Conservation (phyloP, 2,888 invertebrate genomes). For the Tenthredo notha region DNA sequence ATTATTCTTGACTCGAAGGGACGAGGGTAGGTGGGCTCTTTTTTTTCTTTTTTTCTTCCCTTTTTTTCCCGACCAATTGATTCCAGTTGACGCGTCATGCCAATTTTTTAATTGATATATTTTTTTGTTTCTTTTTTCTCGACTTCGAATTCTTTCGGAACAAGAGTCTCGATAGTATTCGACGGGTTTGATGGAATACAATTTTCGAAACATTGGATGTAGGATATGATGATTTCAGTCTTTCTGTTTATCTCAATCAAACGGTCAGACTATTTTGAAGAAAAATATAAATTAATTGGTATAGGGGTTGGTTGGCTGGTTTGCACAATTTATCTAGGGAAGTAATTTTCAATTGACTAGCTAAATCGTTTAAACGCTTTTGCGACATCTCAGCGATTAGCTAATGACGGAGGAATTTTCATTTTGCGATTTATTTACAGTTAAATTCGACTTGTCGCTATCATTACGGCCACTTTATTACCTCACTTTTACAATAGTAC, state of each 20-base stretch:
- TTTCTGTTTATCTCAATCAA: background rate
- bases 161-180: background rate
- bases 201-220: background rate
- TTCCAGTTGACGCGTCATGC: constrained; percentile 19
- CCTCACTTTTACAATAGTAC: background rate
- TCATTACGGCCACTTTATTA: background rate
- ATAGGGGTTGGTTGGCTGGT: background rate
- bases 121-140: background rate
- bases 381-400: background rate
- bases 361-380: background rate
- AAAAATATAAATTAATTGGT: background rate
- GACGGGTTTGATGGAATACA: background rate
- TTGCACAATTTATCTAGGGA: constrained; percentile 21
- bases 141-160: background rate
- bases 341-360: constrained; percentile 21
- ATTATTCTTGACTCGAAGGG: constrained; percentile 28
- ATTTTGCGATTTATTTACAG: background rate
- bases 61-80: background rate
- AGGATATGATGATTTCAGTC: background rate
- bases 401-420: constrained; percentile 5
- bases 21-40: background rate
- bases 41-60: background rate
- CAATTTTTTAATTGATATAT: background rate
- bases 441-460: background rate
- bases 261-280: background rate